Base-by-base conservation (phyloP, 2,888 invertebrate genomes). In the Drosophila paramelanica region DNA sequence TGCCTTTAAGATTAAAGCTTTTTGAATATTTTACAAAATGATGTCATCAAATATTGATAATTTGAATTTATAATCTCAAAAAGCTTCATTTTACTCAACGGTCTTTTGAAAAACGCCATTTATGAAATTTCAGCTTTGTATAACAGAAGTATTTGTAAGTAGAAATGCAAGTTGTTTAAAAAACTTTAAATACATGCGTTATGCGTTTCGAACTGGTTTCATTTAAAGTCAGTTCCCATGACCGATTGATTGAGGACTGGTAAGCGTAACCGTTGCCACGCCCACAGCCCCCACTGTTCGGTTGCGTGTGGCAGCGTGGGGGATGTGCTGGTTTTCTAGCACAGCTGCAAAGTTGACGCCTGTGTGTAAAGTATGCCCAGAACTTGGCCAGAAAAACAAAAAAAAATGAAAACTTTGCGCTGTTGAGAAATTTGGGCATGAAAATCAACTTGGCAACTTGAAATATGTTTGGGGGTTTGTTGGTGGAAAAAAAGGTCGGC, bases 381-480 rank as follows among this genome's bases (percentile, higher is more conserved):
- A 77, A 74, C 38, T 69, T 53, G 47, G 72, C 36, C 36, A 47
- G 1, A 0, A 17, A 17, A 17, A n/a, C n/a, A n/a, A 67, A 72
- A 70, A 66, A 31, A 61, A 31, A 61, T 46, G 51, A 59, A 67
- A 77, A 77, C 61, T 72, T 72, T 77, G 42, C 55, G 60, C 33
- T 57, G 58, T 17, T 41, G 62, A 47, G 59, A 70, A 77, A 78
- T 60, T 69, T 49, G 41, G 67, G 65, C 65, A 70, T 72, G 70
- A 57, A 81, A 81, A 73, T 79, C 76, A 77, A 70, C 77, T 68
- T 69, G 67, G 73, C 64, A 67, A 67, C 45, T 77, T 77, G 43
- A 60, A 59, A 46, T 62, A 59, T 62, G 45, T 62, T 14, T 3
- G 39, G 17, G 36, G n/a, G 39, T 6, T 17, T 17, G 17, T 17